Base-by-base conservation (phyloP, 2,113 vertebrate species). In the Ardeotis arabs region DNA sequence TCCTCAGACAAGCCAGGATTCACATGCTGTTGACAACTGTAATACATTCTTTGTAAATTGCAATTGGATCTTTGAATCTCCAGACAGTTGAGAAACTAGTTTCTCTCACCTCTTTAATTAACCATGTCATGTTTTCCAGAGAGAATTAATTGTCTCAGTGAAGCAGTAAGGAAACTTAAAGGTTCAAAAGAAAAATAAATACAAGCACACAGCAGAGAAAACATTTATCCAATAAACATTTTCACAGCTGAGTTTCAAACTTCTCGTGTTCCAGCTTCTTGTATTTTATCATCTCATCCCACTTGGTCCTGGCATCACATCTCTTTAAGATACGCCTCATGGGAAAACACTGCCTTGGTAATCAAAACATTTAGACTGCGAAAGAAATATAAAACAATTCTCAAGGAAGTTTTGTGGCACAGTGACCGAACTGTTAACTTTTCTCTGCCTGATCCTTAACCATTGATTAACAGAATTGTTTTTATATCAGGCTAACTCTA, bases 241-340 rank as follows among this genome's bases (percentile, higher is more conserved):
- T 96, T 97, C 91, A 97, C 95, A 97, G 94, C 96, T 97, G 96
- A 96, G 81, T 96, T 95, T 95, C 93, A 95, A 94, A 95, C 94
- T 96, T 95, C 95, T 96, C 89, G 45, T 87, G 73, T 96, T 97
- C 81, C 89, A 94, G 82, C 84, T 97, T 89, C 96, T 96, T 96
- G 82, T 76, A 94, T 95, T 96, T 95, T 96, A 95, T 93, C 95
- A 94, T 96, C 91, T 96, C 81, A 96, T 96, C 92, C 91, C 94
- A 91, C 77, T 96, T 93, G 41, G 81, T 94, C 76, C 89, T 95
- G 95, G 94, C 87, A 97, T 81, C 84, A 92, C 50, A 82, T 87
- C 87, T 93, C 90, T 92, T 91, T 84, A 87, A 96, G 93, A 96
- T 87, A 87, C 7, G 67, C 47, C 95, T 96, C 87, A 63, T 87